A percentile compares a stretch with the other conserved stretches of the same genome.
phyloP scores from a whole-genome alignment of 2,113 vertebrate genomes.

The Tupaia tana region DNA sequence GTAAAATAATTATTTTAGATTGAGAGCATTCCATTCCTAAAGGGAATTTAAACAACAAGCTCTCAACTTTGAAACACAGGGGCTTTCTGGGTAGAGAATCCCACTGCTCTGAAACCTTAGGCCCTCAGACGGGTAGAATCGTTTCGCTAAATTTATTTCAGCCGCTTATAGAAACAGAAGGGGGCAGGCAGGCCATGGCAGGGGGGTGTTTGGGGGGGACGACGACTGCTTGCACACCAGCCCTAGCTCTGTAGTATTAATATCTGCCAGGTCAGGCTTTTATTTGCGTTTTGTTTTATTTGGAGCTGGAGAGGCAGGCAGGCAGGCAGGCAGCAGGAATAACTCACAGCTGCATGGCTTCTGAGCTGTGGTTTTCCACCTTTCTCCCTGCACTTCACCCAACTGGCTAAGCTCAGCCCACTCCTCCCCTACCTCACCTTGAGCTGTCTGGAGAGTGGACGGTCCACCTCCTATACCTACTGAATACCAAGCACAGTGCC shows the following conservation, averaged over 20 bases:
- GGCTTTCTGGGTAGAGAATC: conserved; percentile 63
- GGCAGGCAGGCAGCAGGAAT: conserved; percentile 48
- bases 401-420: neutral
- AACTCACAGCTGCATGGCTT: neutral
- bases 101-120: neutral
- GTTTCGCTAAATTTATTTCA: conserved; percentile 80
- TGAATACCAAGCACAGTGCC: neutral
- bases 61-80: conserved; percentile 63
- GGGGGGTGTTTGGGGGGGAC: too few relatives aligned
- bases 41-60: conserved; percentile 68
- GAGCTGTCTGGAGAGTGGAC: neutral
- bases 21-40: conserved; percentile 61
- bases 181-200: neutral
- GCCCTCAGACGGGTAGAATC: conserved; percentile 60
- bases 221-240: conserved; percentile 50
- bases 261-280: conserved; percentile 73
- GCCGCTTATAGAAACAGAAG: conserved; percentile 75
- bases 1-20: conserved; percentile 67
- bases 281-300: conserved; percentile 80
- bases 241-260: conserved; percentile 63
- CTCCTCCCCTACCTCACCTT: neutral
- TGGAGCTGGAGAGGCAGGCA: conserved; percentile 53
- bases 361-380: conserved; percentile 56
- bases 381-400: neutral
- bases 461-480: neutral